Evolutionary conservation across 2,113 vertebrate genomes (phyloP), one percentile per base, ranked within the genome.

Genomic region (Oryzias woworae): DNA sequence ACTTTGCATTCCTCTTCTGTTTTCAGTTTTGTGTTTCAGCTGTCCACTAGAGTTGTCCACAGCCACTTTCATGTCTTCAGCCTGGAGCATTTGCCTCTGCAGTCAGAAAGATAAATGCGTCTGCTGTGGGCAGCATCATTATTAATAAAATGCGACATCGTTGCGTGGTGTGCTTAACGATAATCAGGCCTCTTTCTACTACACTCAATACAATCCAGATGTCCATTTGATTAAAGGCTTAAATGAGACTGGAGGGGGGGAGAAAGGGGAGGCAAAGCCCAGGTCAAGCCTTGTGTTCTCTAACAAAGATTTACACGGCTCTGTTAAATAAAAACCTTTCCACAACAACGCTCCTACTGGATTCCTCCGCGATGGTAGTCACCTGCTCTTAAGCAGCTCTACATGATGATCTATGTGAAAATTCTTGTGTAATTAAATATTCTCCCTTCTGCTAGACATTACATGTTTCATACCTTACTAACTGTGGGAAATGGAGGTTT

Each of bases 61-160:
- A 13, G 62, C 62, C 74, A 66, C 42, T 57, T 69, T 78, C 67
- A 48, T 58, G 23, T 70, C 71, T 67, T 62, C 41, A 26, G 54
- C 59, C 56, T 58, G 69, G 28, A 50, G 62, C 71, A 76, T 53
- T 73, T 28, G 59, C n/a, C 36, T 82, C 31, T 53, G 72, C 44
- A 59, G 81, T 85, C 85, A 78, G 82, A 71, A 83, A 87, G 85
- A 89, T 85, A 61, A 83, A 86, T 83, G 79, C 18, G 58, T 63
- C 73, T 36, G 74, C 75, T 73, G 75, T 79, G 83, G 82, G 78
- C 83, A 81, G 78, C 86, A 64, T 91, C 83, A 78, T 86, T 87
- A 90, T 88, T 89, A 90, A 90, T 88, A 84, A 82, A 84, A 90
- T 81, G 86, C 88, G 90, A 91, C 91, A 90, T 89, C 86, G 86